Base-by-base conservation (phyloP, 2,113 vertebrate genomes). In the Prochilodus magdalenae region DNA sequence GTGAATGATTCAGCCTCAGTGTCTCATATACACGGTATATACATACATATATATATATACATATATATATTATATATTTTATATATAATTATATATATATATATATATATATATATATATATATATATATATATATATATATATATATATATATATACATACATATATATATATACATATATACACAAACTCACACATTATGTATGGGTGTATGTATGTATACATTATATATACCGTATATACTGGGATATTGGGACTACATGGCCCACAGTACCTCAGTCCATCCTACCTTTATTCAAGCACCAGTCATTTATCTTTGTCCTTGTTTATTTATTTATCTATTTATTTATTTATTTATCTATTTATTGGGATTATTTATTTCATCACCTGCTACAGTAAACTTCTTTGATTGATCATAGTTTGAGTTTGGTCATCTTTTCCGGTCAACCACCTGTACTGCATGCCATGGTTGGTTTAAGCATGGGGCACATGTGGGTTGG, bases 401-500 rank as follows among this genome's bases (percentile, higher is more conserved):
- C 40, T 44, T 44, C 5, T 44, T 44, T 10, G 8, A 7, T 16
- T 51, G 16, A 51, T 16, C 49, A 51, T 15, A 70, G 63, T 84
- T 55, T 76, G n/a, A 36, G 14, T 51, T 77, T 24, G 30, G 29
- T 59, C n/a, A 27, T 85, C 49, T 67, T 60, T 84, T 80, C 40
- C 40, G 57, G 40, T 40, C 81, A 77, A 72, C 85, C 90, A 89
- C 90, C 63, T 88, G 86, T 86, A 88, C 89, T 88, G 89, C 86
- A 84, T 79, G 86, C 82, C 59, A 66, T 62, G 73, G 80, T 74
- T 79, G 84, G 86, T 75, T 85, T 51, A 30, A 90, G 91, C 89
- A 89, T 88, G 90, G 92, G 85, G 75, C 72, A 71, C 87, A 85
- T 90, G 81, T 86, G 66, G 83, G 70, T 83, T 89, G 87, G 65